Percentiles rank a stretch among this genome's conserved stretches.
Evolutionary conservation across 1,140 invertebrate species (phyloP).

Genomic region (Saxidomus purpurata): DNA sequence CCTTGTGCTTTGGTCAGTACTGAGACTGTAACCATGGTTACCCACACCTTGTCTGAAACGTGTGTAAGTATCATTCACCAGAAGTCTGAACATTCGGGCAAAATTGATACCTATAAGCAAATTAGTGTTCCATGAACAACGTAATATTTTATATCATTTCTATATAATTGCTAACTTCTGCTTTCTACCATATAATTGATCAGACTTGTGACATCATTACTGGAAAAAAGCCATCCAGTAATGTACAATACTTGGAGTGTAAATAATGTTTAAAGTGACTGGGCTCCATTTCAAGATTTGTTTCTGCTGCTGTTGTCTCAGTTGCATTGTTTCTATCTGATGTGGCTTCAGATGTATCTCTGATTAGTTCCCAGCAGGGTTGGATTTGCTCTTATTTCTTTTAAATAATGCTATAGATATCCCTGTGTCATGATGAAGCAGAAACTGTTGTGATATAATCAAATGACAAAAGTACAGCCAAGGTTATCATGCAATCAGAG

Average conservation of each 20-base stretch:
- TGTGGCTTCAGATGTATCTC: not conserved
- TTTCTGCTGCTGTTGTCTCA: too few relatives aligned
- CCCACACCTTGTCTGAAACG: slow-evolving; percentile 9
- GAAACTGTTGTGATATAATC: not conserved
- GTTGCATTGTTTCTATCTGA: not conserved
- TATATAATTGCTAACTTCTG: not conserved
- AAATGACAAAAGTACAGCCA: not conserved
- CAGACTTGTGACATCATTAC: not conserved
- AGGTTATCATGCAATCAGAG: not conserved
- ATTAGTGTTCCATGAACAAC: not conserved
- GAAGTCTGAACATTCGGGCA: not conserved
- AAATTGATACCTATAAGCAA: not conserved
- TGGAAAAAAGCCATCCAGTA: not conserved
- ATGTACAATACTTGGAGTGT: not conserved
- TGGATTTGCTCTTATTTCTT: slow-evolving; percentile 1
- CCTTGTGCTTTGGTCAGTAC: slow-evolving; percentile 31
- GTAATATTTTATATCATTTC: not conserved
- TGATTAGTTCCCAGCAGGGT: not conserved
- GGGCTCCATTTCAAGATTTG: not conserved
- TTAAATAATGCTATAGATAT: not conserved
- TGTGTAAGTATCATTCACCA: not conserved
- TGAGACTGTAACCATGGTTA: slow-evolving; percentile 7
- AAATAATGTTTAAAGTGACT: slow-evolving; percentile 1
- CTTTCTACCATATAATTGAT: not conserved
- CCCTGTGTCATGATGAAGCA: slow-evolving; percentile 21